Evolutionary conservation across 2,113 vertebrate species (phyloP).

Genomic region (Ptychochromis oligacanthus): DNA sequence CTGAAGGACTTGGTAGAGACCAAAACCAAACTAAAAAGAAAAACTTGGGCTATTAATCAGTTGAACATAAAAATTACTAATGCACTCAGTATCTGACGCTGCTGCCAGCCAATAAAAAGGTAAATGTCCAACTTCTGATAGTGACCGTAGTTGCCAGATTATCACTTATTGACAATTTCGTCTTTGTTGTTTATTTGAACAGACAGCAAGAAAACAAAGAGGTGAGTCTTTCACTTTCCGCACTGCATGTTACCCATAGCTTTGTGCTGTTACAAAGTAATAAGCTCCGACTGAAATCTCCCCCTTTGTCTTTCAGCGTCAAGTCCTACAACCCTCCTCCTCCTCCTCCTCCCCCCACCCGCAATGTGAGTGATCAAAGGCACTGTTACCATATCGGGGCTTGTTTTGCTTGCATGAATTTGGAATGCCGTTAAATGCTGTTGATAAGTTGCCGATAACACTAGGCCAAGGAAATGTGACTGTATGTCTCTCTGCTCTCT

Average conservation of each 20-base stretch:
- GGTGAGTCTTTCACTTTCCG: slow-evolving; percentile 39
- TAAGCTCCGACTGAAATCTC: slow-evolving; percentile 21
- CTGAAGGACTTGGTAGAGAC: not conserved
- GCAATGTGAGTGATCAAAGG: slow-evolving; percentile 76
- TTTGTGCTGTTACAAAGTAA: not conserved
- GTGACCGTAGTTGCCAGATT: not conserved
- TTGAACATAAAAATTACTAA: not conserved
- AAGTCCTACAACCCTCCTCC: slow-evolving; percentile 63
- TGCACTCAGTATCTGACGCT: no score
- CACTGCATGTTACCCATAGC: not conserved
- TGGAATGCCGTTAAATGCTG: slow-evolving; percentile 6
- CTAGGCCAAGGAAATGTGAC: slow-evolving; percentile 40
- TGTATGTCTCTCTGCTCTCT: slow-evolving; percentile 34
- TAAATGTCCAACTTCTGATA: not conserved
- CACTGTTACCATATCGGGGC: not conserved
- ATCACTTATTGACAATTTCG: not conserved
- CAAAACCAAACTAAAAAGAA: not conserved
- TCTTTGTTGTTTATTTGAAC: slow-evolving; percentile 31
- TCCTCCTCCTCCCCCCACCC: slow-evolving; percentile 66
- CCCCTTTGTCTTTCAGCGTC: slow-evolving; percentile 50
- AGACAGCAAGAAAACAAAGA: slow-evolving; percentile 70
- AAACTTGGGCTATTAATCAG: not conserved
- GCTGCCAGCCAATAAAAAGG: not conserved
- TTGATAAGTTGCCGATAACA: slow-evolving; percentile 38
- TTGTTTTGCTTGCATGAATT: slow-evolving; percentile 35